Conservation (phyloP, 2,888 invertebrate species). For the Latrodectus elegans region DNA sequence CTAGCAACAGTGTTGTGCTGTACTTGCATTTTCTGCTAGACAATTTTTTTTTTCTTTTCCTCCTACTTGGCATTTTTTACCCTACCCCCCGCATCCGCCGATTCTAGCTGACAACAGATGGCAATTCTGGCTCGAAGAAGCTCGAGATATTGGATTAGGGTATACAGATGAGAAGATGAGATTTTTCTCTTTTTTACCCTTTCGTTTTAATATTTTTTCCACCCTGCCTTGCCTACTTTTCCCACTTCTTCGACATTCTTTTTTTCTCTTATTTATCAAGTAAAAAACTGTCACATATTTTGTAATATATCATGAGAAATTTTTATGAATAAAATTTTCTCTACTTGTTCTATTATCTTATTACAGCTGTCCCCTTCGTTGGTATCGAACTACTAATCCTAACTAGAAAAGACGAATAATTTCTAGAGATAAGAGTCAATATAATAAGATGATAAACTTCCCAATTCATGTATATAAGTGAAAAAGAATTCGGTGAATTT, state of each 20-base stretch:
- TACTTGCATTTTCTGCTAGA: slow-evolving; percentile 66
- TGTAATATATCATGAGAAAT: slow-evolving; percentile 58
- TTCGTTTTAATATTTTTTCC: slow-evolving; percentile 52
- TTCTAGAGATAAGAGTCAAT: too few relatives aligned
- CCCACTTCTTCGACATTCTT: slow-evolving; percentile 49
- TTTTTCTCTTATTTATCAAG: slow-evolving; percentile 67
- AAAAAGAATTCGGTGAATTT: too few relatives aligned
- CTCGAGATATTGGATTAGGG: slow-evolving; percentile 57
- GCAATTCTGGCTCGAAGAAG: slow-evolving; percentile 67
- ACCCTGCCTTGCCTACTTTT: slow-evolving; percentile 55
- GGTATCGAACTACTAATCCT: background rate
- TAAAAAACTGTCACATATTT: slow-evolving; percentile 64
- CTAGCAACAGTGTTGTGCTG: slow-evolving; percentile 67
- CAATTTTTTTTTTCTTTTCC: slow-evolving; percentile 62
- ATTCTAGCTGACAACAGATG: slow-evolving; percentile 56
- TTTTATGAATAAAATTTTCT: slow-evolving; percentile 67
- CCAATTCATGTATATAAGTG: too few relatives aligned
- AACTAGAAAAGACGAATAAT: too few relatives aligned
- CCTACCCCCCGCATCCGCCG: slow-evolving; percentile 6
- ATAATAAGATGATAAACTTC: too few relatives aligned
- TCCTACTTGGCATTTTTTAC: slow-evolving; percentile 40
- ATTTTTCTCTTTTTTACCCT: slow-evolving; percentile 27
- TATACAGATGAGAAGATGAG: slow-evolving; percentile 52
- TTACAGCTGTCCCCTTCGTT: slow-evolving; percentile 47
- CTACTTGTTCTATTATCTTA: slow-evolving; percentile 59